phyloP scores from a whole-genome alignment of 1,140 invertebrate species.

The Oppia nitens region DNA sequence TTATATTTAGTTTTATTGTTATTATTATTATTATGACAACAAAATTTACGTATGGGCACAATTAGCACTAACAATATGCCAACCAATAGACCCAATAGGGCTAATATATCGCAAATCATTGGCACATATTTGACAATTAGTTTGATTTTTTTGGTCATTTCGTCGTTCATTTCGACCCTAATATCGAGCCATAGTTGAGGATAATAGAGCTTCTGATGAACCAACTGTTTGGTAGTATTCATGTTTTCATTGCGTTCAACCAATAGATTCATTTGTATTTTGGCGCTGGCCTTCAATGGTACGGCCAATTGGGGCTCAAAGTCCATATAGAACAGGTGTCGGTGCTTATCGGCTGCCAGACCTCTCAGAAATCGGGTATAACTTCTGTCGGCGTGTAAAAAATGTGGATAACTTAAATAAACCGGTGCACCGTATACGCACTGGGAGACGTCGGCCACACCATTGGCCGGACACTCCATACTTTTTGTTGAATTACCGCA shows the following conservation, averaged over 20 bases:
- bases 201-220: neutral
- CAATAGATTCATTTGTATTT: conserved; percentile 21
- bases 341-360: conserved; percentile 47
- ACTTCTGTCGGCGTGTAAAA: conserved; percentile 62
- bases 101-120: neutral
- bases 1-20: too few relatives aligned
- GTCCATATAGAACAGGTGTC: conserved; percentile 62
- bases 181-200: neutral
- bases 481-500: neutral
- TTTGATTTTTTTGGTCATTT: neutral
- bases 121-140: neutral
- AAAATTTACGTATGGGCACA: too few relatives aligned
- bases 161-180: neutral
- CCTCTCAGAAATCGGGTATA: conserved; percentile 57
- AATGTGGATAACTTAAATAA: conserved; percentile 74
- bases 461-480: conserved; percentile 12
- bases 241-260: neutral
- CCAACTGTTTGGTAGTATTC: neutral
- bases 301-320: conserved; percentile 50
- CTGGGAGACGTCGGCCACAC: conserved; percentile 15
- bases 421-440: conserved; percentile 50
- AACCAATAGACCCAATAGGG: too few relatives aligned
- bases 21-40: too few relatives aligned
- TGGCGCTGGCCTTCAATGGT: conserved; percentile 15
- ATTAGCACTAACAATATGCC: too few relatives aligned